Conservation (phyloP, 2,888 invertebrate genomes). For the Erebia palarica region DNA sequence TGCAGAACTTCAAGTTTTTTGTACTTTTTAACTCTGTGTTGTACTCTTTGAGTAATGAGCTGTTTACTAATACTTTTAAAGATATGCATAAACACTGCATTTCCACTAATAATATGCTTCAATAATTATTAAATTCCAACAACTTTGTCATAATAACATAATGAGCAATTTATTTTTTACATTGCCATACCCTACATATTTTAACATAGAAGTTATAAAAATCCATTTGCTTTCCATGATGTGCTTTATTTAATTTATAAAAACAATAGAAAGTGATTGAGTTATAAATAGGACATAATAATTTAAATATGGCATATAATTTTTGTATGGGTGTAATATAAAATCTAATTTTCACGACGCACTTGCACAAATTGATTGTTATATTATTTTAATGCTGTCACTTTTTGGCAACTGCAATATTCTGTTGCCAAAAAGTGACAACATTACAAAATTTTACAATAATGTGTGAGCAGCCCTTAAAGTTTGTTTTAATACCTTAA, state of each 20-base stretch:
- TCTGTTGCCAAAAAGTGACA: too few relatives aligned
- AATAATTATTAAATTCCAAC: not conserved
- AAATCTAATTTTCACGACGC: not conserved
- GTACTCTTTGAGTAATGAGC: not conserved
- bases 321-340: not conserved
- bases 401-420: too few relatives aligned
- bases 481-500: not conserved
- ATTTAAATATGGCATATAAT: slow-evolving; percentile 23
- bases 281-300: not conserved
- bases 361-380: too few relatives aligned
- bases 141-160: not conserved
- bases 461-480: too few relatives aligned
- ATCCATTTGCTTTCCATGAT: not conserved
- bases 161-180: slow-evolving; percentile 1
- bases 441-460: too few relatives aligned
- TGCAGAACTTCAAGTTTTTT: not conserved
- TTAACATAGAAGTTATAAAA: not conserved
- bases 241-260: not conserved
- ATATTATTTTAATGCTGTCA: too few relatives aligned
- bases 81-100: too few relatives aligned
- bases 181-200: not conserved
- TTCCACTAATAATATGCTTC: too few relatives aligned
- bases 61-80: too few relatives aligned
- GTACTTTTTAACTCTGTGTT: not conserved
- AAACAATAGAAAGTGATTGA: not conserved